Evolutionary conservation across 2,113 vertebrate genomes (phyloP), one percentile per base, ranked within the genome.

Genomic region (Dicentrarchus labrax): DNA sequence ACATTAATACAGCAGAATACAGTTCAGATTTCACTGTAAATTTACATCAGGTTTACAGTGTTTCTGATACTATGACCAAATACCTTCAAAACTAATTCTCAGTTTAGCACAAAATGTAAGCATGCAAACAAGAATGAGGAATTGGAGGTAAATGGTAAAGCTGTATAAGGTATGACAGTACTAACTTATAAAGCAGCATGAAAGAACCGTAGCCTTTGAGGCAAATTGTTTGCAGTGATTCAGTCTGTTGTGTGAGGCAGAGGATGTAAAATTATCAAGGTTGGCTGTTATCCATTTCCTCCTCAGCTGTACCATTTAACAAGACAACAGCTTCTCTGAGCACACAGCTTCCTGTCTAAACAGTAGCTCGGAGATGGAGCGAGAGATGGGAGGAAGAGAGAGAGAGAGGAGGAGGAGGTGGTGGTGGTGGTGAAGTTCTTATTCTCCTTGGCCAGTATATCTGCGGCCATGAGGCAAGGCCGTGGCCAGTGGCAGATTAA

Each of bases 261-360:
- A 59, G 81, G 22, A 70, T 84, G 70, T 82, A 59, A 79, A 86
- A 80, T 78, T 22, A 87, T 82, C 65, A 84, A 83, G 77, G 79
- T 75, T 84, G 66, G 70, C 60, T 47, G 16, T 86, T 84, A 79
- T 89, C 81, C 73, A 68, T 89, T 86, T 80, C 71, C 84, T 84
- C 80, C 57, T 82, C 56, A 59, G 81, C 39, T 30, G 47, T 82
- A 41, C 67, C 66, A 83, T 74, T 89, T 73, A 68, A 70, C 72
- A 71, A 82, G 84, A 84, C 73, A 81, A 83, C 79, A 62, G 74
- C 70, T n/a, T 64, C 75, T 77, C 67, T 21, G 51, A 62, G 72
- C 76, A 15, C 72, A 45, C 7, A 0, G 56, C 86, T 76, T 90
- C 84, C 67, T 89, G 76, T 78, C 75, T n/a, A 56, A 86, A 81